These are phyloP conservation scores for Drosophila niveifrons DNA, from an alignment of 2,888 invertebrate species.

Conservation along the genomic window DNA sequence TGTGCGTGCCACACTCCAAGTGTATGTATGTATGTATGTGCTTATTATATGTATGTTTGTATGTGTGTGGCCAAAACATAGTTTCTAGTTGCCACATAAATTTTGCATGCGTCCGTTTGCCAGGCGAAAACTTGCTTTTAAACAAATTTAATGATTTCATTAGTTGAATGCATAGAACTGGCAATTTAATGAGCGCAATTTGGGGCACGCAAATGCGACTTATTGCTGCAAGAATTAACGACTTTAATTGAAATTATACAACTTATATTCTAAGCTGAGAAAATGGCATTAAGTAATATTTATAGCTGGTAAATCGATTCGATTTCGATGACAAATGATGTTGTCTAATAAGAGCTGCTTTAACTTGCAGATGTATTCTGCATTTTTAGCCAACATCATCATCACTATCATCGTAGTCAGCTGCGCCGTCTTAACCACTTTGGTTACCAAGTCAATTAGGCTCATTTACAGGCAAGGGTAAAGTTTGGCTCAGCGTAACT, in stretches of 20 bases:
- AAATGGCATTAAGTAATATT: no score
- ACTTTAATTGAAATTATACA: not conserved
- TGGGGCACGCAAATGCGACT: slow-evolving; percentile 57
- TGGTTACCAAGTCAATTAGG: slow-evolving; percentile 64
- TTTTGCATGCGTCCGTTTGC: slow-evolving; percentile 61
- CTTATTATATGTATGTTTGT: slow-evolving; percentile 49
- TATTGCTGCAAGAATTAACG: not conserved
- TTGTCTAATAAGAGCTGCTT: no score
- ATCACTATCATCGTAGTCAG: slow-evolving; percentile 19
- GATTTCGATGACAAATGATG: no score
- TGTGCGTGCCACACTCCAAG: slow-evolving; percentile 19
- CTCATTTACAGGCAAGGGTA: slow-evolving; percentile 57
- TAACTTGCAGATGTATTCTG: not conserved
- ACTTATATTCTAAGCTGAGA: no score
- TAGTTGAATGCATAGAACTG: slow-evolving; percentile 52
- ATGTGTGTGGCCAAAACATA: slow-evolving; percentile 66
- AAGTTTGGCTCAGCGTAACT: slow-evolving; percentile 58
- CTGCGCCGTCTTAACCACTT: slow-evolving; percentile 46
- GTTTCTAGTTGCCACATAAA: slow-evolving; percentile 75
- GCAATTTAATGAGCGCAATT: slow-evolving; percentile 59
- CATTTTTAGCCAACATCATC: slow-evolving; percentile 6
- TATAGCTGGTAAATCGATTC: no score
- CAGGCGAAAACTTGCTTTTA: slow-evolving; percentile 58
- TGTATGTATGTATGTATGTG: slow-evolving; percentile 27
- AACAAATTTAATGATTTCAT: slow-evolving; percentile 79